phyloP scores from a whole-genome alignment of 2,888 invertebrate genomes.

The Microdon myrmicae region DNA sequence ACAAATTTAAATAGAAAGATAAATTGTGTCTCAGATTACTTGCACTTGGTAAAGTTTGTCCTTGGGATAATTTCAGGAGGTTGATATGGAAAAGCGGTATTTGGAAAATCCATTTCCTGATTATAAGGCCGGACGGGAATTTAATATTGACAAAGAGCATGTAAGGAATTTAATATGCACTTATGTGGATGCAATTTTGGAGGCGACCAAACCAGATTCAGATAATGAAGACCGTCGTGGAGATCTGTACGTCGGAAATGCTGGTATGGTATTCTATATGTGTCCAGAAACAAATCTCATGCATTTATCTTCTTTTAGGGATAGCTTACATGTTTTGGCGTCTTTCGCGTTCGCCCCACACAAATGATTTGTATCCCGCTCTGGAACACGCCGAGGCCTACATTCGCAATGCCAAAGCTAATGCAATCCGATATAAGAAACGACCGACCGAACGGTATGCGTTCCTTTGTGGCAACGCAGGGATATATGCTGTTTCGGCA shows the following conservation, averaged over 20 bases:
- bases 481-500: conserved; percentile 78
- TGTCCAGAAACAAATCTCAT: neutral
- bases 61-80: neutral
- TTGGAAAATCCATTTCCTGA: conserved; percentile 64
- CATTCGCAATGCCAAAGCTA: conserved; percentile 72
- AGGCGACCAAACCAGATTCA: conserved; percentile 60
- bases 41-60: too few relatives aligned
- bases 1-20: too few relatives aligned
- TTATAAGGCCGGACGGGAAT: conserved; percentile 57
- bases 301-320: conserved; percentile 65
- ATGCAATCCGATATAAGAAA: conserved; percentile 67
- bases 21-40: too few relatives aligned
- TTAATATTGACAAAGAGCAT: conserved; percentile 61
- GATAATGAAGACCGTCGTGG: conserved; percentile 63
- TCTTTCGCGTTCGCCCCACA: conserved; percentile 70
- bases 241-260: conserved; percentile 66
- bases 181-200: conserved; percentile 65
- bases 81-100: conserved; percentile 64
- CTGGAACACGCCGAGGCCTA: conserved; percentile 73
- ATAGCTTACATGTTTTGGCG: conserved; percentile 81
- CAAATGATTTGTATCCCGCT: conserved; percentile 67
- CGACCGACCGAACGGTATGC: conserved; percentile 73
- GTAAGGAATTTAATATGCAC: conserved; percentile 63
- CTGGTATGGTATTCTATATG: conserved; percentile 52
- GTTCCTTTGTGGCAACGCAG: conserved; percentile 83